Conservation (phyloP, 2,797 vertebrate genomes). For the Cossypha heuglini region DNA sequence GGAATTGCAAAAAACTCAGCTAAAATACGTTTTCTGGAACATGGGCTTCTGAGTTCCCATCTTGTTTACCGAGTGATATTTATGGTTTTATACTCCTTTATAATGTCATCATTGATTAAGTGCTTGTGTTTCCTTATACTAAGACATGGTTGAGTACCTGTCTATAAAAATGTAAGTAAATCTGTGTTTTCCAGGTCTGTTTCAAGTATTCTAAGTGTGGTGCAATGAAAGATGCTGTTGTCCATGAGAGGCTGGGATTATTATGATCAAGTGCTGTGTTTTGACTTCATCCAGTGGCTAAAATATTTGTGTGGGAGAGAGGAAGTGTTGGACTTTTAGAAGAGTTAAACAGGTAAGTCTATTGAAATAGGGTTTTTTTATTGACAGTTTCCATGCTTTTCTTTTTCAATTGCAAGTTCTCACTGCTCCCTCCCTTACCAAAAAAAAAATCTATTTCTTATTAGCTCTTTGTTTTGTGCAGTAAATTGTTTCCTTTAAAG, state of each 20-base stretch:
- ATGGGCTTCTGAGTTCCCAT: background rate
- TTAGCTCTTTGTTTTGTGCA: background rate
- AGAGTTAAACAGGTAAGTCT: conserved; percentile 68
- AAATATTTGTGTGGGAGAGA: conserved; percentile 50
- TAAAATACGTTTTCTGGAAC: background rate
- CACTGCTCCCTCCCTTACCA: background rate
- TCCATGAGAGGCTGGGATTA: conserved; percentile 67
- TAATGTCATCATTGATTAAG: background rate
- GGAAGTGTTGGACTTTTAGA: conserved; percentile 63
- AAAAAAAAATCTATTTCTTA: background rate
- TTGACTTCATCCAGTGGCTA: conserved; percentile 68
- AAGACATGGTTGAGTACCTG: background rate
- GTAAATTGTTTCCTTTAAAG: background rate
- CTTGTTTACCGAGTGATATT: background rate
- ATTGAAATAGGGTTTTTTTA: background rate
- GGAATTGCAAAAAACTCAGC: background rate
- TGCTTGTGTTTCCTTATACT: background rate
- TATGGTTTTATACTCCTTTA: background rate
- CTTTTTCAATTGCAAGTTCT: background rate
- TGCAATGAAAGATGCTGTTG: conserved; percentile 67
- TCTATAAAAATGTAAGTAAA: conserved; percentile 46
- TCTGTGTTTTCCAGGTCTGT: conserved; percentile 66
- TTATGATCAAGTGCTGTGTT: conserved; percentile 66
- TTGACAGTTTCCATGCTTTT: background rate
- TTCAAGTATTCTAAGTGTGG: conserved; percentile 49